Base-by-base conservation (phyloP, 2,888 invertebrate genomes). In the Eupelmus urozonus region DNA sequence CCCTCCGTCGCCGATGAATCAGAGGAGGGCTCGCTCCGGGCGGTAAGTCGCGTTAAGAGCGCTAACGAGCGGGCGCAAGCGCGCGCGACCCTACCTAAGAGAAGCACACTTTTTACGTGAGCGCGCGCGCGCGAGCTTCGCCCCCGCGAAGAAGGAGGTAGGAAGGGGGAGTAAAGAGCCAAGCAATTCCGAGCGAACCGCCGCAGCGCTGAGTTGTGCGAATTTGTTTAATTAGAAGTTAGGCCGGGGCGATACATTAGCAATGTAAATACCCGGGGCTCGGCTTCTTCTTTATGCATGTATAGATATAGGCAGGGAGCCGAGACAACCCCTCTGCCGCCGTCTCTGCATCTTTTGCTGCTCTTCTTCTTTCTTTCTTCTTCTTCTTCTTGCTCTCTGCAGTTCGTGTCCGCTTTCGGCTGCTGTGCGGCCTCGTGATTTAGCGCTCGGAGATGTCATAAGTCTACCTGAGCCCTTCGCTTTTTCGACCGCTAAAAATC, bases 221-320 rank as follows among this genome's bases (percentile, higher is more conserved):
- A 88, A 89, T 89, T 89, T 88, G 88, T 89, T 89, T 88, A 88
- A 89, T 89, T 89, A 88, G 88, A 89, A 89, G 88, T 88, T 89
- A 89, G 89, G 87, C 87, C 85, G 84, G 84, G 84, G 83, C 87
- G 87, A 87, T 87, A 87, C 88, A 89, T 89, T 89, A 89, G 89
- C 89, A 89, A 88, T 89, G 88, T 88, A 88, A 89, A 89, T 89
- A 86, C 29, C 34, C 53, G 69, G n/a, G 25, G 25, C 63, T 57
- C 49, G n/a, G 20, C 40, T 51, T 27, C 73, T 45, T 45, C 45
- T 45, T 45, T 45, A 7, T 13, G 16, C 2, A 2, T 45, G 45
- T 45, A 45, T 45, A 45, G 9, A 7, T 45, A 2, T 45, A 45
- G 2, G 16, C 45, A 2, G 34, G 9, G 34, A 34, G 34, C 45